phyloP scores from a whole-genome alignment of 2,113 vertebrate genomes.

The Eptesicus fuscus region DNA sequence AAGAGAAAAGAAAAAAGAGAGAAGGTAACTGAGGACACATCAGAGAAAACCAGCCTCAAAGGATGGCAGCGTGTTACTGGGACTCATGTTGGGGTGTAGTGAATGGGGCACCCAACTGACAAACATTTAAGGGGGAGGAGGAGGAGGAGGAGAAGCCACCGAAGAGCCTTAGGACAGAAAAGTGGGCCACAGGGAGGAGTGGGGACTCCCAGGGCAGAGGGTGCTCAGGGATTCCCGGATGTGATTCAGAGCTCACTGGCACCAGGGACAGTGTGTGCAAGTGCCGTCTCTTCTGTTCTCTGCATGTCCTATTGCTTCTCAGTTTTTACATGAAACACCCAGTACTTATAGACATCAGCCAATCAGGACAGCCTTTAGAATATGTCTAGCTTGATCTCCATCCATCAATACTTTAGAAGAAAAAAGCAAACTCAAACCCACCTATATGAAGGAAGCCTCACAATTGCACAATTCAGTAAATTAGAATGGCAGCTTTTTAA shows the following conservation, averaged over 20 bases:
- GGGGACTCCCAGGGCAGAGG: too few relatives aligned
- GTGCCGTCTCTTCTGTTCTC: not conserved
- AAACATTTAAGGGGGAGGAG: not conserved
- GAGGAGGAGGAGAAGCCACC: not conserved
- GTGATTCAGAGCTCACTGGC: not conserved
- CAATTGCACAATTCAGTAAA: not conserved
- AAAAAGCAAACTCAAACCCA: not conserved
- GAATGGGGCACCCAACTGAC: not conserved
- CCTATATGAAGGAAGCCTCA: not conserved
- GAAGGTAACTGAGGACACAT: not conserved
- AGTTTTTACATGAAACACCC: not conserved
- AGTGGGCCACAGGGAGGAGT: too few relatives aligned
- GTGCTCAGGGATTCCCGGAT: too few relatives aligned
- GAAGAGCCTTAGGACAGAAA: too few relatives aligned
- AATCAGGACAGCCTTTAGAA: not conserved
- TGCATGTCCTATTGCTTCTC: not conserved
- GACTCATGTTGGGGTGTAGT: not conserved
- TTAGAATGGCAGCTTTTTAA: not conserved
- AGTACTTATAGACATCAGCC: not conserved
- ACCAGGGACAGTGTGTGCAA: fast-evolving
- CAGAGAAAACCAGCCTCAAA: fast-evolving
- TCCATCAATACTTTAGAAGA: not conserved
- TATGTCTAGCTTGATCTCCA: not conserved
- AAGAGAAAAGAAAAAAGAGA: not conserved
- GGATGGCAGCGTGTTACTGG: fast-evolving